Base-by-base conservation (phyloP, 2,113 vertebrate genomes). In the Larimichthys crocea region DNA sequence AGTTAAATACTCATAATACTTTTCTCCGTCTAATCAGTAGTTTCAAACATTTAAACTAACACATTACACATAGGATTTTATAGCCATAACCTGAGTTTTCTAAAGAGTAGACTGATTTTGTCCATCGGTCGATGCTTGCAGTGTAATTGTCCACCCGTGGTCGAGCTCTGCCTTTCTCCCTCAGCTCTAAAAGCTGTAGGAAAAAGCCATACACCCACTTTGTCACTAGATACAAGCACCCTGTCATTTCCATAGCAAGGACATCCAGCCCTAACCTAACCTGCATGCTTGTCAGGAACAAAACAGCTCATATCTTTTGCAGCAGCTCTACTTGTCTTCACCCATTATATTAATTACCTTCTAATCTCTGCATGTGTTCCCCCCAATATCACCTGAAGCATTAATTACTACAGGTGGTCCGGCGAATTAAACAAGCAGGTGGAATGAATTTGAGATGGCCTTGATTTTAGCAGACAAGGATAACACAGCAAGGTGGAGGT, bases 301-400 rank as follows among this genome's bases (percentile, higher is more conserved):
- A 83, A 72, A 19, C 20, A 10, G 24, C 49, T 64, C 24, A n/a
- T 61, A 42, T 56, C n/a, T 67, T 29, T 10, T 10, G 15, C 42
- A 49, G 44, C 59, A 77, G 73, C 78, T 68, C 40, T 7, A n/a
- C 63, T 50, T 48, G 66, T 67, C 64, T 73, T 82, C 74, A 19
- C 60, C 77, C 42, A 69, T 84, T 65, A 56, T 60, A 48, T 74
- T 78, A 87, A 77, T 82, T 86, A 67, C n/a, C 7, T 24, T 5
- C 57, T 83, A 86, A 88, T 86, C 83, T 29, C 40, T 44, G 52
- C 19, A 35, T 20, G 42, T 76, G 63, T 80, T 67, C 5, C 16
- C 16, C 16, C 56, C 52, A 24, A 3, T 59, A 63, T 48, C 68
- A 84, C 35, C 66, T 40, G 11, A 63, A 74, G 52, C 63, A 11